Evolutionary conservation across 2,888 invertebrate genomes (phyloP).

Genomic region (Dysmachus trigonus): DNA sequence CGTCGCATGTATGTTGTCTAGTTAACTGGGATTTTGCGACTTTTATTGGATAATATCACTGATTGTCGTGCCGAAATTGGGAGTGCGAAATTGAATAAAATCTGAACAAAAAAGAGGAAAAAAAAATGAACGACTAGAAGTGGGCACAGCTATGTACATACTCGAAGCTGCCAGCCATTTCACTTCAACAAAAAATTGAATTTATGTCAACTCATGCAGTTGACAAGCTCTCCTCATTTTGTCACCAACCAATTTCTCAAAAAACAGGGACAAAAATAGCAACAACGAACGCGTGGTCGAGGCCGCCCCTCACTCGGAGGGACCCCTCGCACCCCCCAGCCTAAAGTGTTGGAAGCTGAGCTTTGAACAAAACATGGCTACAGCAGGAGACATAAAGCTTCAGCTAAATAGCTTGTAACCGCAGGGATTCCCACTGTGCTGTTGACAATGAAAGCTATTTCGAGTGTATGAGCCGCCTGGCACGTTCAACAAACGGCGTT

Average conservation of each 20-base stretch:
- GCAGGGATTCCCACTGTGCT: slow-evolving; percentile 14
- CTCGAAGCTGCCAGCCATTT: slow-evolving; percentile 14
- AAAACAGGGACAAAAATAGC: slow-evolving; percentile 15
- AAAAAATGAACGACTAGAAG: background rate
- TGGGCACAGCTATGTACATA: background rate
- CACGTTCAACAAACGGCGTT: background rate
- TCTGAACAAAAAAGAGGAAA: background rate
- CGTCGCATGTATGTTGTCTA: background rate
- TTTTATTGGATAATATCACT: slow-evolving; percentile 24
- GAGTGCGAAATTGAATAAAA: slow-evolving; percentile 20
- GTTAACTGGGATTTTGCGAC: background rate
- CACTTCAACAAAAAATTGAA: slow-evolving; percentile 42
- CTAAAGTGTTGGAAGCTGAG: background rate
- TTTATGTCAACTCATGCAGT: slow-evolving; percentile 41
- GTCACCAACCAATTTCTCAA: slow-evolving; percentile 6
- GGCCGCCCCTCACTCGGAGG: background rate
- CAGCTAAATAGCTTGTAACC: slow-evolving; percentile 15
- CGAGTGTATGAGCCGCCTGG: slow-evolving; percentile 1
- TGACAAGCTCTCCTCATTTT: slow-evolving; percentile 37
- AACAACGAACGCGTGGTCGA: background rate
- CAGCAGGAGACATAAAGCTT: background rate
- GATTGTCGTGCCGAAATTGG: background rate
- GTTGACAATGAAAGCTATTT: slow-evolving; percentile 13
- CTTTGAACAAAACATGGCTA: background rate
- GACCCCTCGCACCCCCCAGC: background rate